These are phyloP conservation scores for Calliopsis andreniformis DNA, from an alignment of 1,140 invertebrate genomes.

Conservation along the genomic window DNA sequence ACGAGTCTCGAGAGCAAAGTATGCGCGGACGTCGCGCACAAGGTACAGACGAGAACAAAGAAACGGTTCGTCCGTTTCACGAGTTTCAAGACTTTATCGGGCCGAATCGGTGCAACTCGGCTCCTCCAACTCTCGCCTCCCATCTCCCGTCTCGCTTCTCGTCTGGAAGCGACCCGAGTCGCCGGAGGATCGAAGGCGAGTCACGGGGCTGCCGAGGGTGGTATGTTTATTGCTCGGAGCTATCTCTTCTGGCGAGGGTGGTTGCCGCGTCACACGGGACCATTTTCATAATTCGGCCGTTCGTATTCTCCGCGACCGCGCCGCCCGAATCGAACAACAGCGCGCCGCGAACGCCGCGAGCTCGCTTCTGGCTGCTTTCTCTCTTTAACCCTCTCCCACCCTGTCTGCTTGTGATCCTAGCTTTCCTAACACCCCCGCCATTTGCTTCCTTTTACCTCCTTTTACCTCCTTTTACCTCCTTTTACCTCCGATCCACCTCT, in stretches of 20 bases:
- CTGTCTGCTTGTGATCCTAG: constrained; percentile 6
- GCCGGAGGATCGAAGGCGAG: constrained; percentile 40
- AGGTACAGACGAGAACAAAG: neutral
- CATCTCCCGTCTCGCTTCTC: constrained; percentile 24
- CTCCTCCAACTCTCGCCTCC: constrained; percentile 12
- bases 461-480: constrained; percentile 15
- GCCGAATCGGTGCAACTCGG: constrained; percentile 27
- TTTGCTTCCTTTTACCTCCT: constrained; percentile 39
- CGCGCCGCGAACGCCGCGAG: constrained; percentile 62
- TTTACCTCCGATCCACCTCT: constrained; percentile 44
- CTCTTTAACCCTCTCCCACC: constrained; percentile 29
- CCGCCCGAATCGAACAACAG: constrained; percentile 80
- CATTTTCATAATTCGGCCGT: constrained; percentile 84
- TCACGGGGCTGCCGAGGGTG: constrained; percentile 51
- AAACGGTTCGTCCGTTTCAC: constrained; percentile 17
- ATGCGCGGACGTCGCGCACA: neutral
- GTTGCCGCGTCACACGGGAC: constrained; percentile 80
- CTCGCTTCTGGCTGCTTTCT: constrained; percentile 43
- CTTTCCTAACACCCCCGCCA: constrained; percentile 25
- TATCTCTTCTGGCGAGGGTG: constrained; percentile 79
- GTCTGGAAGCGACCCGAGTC: constrained; percentile 55
- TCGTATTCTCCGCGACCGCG: constrained; percentile 81
- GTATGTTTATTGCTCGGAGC: constrained; percentile 81
- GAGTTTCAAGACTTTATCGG: constrained; percentile 30
- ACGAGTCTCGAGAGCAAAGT: no score